Conservation (phyloP, 2,888 invertebrate species). For the Idaea straminata region DNA sequence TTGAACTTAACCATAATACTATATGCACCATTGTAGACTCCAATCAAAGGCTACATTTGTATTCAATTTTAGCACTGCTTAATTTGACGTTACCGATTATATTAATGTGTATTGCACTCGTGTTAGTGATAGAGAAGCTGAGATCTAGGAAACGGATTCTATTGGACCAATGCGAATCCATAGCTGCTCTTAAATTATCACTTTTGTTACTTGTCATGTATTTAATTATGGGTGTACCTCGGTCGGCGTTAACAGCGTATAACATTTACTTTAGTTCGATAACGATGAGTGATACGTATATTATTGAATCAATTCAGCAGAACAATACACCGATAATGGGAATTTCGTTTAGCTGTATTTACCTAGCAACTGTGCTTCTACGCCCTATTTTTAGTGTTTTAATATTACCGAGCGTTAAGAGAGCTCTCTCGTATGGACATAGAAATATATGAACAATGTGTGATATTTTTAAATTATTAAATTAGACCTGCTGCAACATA, state of each 20-base stretch:
- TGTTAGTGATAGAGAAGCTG: conserved; percentile 55
- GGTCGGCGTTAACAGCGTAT: conserved; percentile 54
- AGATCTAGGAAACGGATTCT: conserved; percentile 45
- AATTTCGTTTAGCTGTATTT: conserved; percentile 50
- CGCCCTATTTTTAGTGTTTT: conserved; percentile 42
- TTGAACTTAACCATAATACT: conserved; percentile 54
- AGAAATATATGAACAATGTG: conserved; percentile 39
- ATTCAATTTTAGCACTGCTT: conserved; percentile 62
- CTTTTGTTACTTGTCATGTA: conserved; percentile 59
- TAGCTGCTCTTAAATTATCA: conserved; percentile 60
- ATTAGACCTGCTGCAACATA: neutral
- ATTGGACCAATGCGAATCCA: conserved; percentile 47
- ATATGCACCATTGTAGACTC: conserved; percentile 77
- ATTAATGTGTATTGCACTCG: conserved; percentile 50
- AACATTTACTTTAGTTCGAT: conserved; percentile 48
- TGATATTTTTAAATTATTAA: conserved; percentile 18
- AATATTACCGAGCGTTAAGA: conserved; percentile 46
- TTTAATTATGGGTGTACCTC: conserved; percentile 58
- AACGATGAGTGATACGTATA: conserved; percentile 39
- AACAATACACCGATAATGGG: conserved; percentile 42
- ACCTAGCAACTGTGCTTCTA: conserved; percentile 47
- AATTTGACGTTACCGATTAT: conserved; percentile 62
- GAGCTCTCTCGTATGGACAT: conserved; percentile 48
- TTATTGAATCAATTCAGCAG: conserved; percentile 37
- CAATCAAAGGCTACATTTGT: conserved; percentile 68